phyloP scores from a whole-genome alignment of 2,797 vertebrate genomes.

The Channallabes apus region DNA sequence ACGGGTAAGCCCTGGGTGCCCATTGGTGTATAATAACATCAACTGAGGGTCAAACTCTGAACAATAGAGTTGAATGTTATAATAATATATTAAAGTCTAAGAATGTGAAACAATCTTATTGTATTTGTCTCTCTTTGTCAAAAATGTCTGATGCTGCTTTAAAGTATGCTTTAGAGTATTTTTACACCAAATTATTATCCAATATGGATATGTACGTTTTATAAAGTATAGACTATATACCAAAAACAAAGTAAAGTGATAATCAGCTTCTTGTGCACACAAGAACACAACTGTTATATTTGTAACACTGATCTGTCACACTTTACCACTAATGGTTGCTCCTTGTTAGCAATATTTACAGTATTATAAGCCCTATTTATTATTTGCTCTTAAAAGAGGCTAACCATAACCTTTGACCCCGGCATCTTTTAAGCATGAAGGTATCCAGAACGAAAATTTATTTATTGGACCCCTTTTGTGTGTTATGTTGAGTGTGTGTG shows the following conservation, averaged over 20 bases:
- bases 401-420: background rate
- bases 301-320: background rate
- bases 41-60: background rate
- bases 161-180: background rate
- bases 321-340: background rate
- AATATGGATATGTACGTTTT: background rate
- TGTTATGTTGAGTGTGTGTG: background rate
- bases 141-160: background rate
- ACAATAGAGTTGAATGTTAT: background rate
- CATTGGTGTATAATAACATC: background rate
- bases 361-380: background rate
- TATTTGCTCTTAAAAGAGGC: background rate
- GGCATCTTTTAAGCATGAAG: background rate
- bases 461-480: background rate
- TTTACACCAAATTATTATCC: background rate
- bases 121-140: background rate
- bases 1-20: too few species aligned
- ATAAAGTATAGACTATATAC: background rate
- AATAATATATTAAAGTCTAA: background rate
- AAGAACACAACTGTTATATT: background rate
- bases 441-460: too few species aligned
- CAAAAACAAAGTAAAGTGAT: background rate
- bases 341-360: background rate
- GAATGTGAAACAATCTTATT: background rate
- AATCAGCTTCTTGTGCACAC: background rate